Conservation (phyloP, 2,113 vertebrate species). For the Sisor rabdophorus region DNA sequence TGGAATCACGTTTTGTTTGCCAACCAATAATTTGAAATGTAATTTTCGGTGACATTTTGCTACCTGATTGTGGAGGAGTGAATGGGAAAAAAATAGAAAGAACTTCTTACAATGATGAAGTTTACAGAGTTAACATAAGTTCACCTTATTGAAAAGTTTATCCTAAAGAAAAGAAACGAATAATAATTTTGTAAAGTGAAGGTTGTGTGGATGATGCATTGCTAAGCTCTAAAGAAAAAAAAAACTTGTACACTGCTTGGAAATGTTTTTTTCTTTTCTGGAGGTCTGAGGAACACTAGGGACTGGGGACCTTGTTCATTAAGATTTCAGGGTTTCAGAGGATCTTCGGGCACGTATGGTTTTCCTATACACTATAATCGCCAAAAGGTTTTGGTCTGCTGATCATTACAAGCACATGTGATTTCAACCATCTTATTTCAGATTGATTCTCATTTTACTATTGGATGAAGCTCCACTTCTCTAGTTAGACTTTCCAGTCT, state of each 20-base stretch:
- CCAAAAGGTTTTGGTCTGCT: too few relatives aligned
- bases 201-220: not conserved
- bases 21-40: slow-evolving; percentile 25
- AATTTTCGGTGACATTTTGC: slow-evolving; percentile 21
- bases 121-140: not conserved
- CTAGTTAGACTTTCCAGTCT: too few relatives aligned
- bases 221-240: not conserved
- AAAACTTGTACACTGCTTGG: not conserved
- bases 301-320: not conserved
- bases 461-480: too few relatives aligned
- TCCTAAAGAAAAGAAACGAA: not conserved
- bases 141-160: not conserved
- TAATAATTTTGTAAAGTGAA: not conserved
- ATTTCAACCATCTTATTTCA: too few relatives aligned
- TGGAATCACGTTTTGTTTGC: not conserved
- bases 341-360: not conserved
- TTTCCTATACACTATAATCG: too few relatives aligned
- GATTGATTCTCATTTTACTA: too few relatives aligned
- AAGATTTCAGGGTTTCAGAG: not conserved
- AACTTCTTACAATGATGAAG: not conserved
- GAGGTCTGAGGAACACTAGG: not conserved
- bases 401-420: too few relatives aligned
- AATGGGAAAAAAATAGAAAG: slow-evolving; percentile 1
- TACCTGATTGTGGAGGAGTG: slow-evolving; percentile 5
- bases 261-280: not conserved